Evolutionary conservation across 2,888 invertebrate genomes (phyloP).

Genomic region (Leptogaster cylindrica): DNA sequence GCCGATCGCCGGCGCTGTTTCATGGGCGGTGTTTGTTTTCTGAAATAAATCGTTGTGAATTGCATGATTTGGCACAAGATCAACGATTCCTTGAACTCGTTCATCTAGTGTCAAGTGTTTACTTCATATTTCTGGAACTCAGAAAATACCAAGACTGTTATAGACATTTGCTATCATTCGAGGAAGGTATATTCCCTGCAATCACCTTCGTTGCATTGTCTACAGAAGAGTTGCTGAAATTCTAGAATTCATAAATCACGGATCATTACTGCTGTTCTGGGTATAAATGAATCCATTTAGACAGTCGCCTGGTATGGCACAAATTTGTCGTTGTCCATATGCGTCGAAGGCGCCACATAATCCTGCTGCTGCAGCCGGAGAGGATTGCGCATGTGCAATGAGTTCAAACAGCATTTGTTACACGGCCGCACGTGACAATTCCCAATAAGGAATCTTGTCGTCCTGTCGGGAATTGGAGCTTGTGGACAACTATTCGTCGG

Average conservation of each 20-base stretch:
- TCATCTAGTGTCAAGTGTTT: too few species aligned
- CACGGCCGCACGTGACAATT: constrained; percentile 35
- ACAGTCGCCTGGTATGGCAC: constrained; percentile 24
- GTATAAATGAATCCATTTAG: constrained; percentile 38
- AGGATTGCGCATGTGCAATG: constrained; percentile 28
- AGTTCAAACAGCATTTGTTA: constrained; percentile 28
- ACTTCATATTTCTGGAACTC: too few species aligned
- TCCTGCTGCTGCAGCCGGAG: constrained; percentile 2
- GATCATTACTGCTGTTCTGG: constrained; percentile 7
- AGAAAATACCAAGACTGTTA: too few species aligned
- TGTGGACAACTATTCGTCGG: constrained; percentile 40
- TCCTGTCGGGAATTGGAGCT: constrained; percentile 15
- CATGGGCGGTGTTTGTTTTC: constrained; percentile 37
- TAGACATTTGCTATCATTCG: too few species aligned
- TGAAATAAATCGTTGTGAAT: constrained; percentile 20
- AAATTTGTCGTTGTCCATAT: constrained; percentile 39
- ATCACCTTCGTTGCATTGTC: not conserved
- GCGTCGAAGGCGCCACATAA: constrained; percentile 30
- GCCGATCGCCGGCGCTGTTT: too few species aligned
- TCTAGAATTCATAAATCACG: constrained; percentile 19
- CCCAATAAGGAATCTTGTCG: constrained; percentile 30
- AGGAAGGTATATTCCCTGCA: not conserved
- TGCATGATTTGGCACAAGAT: too few species aligned
- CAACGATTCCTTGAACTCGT: too few species aligned
- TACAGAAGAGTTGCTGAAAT: not conserved